Conservation (phyloP, 2,888 invertebrate genomes). For the Cephus pulcher region DNA sequence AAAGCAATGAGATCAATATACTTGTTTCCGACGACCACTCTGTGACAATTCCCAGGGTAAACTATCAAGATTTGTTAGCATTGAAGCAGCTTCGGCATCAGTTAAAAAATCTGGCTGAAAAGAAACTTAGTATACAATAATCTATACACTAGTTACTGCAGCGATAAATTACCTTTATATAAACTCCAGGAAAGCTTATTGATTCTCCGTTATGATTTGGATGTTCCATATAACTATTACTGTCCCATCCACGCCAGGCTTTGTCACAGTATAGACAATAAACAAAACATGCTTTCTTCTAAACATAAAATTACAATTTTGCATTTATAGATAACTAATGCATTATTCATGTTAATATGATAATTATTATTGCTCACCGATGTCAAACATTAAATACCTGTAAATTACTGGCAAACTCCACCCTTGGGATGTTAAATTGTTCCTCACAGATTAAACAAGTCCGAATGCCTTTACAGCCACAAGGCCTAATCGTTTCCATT, state of each 20-base stretch:
- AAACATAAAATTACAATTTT: slow-evolving; percentile 35
- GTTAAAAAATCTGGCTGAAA: slow-evolving; percentile 80
- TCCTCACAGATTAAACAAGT: slow-evolving; percentile 90
- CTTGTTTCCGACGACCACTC: slow-evolving; percentile 94
- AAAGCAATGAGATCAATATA: slow-evolving; percentile 40
- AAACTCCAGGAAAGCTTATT: slow-evolving; percentile 77
- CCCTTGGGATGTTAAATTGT: slow-evolving; percentile 70
- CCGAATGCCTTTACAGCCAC: slow-evolving; percentile 94
- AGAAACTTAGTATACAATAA: slow-evolving; percentile 18
- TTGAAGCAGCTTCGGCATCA: slow-evolving; percentile 73
- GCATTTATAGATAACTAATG: not conserved
- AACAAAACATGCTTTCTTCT: slow-evolving; percentile 74
- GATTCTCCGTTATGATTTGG: slow-evolving; percentile 74
- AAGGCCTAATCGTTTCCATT: slow-evolving; percentile 78
- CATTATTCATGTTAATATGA: slow-evolving; percentile 3
- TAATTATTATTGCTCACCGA: not conserved
- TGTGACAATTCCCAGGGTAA: slow-evolving; percentile 93
- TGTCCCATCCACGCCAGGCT: slow-evolving; percentile 82
- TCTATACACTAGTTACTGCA: not conserved
- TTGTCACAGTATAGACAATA: slow-evolving; percentile 83
- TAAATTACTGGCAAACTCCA: slow-evolving; percentile 54
- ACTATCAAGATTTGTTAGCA: slow-evolving; percentile 79
- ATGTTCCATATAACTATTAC: slow-evolving; percentile 73
- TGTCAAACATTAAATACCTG: slow-evolving; percentile 48
- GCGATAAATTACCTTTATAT: slow-evolving; percentile 66